Evolutionary conservation across 1,140 invertebrate species (phyloP), one percentile per base, ranked within the genome.

Genomic region (Papilio helenus): DNA sequence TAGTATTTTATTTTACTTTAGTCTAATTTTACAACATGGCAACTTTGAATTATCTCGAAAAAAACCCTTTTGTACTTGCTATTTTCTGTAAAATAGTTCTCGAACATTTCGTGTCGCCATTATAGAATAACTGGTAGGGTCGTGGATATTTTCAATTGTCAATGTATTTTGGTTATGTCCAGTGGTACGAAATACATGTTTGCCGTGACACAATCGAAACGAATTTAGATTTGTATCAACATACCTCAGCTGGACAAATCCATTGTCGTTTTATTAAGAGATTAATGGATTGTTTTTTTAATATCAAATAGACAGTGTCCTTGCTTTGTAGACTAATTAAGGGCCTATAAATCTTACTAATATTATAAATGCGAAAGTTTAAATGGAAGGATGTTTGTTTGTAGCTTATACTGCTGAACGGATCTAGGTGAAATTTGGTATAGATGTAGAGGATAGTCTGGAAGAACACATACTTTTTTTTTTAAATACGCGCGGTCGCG

Each of bases 231-330:
- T 10, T 12, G 9, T 61, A 61, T 61, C 58, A 61, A 55, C 20
- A 61, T 61, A 61, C 58, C 58, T 14, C 20, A 61, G 58, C 9
- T 61, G 23, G 58, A 61, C 3, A 61, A 61, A 23, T 61, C 58
- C 58, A 61, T 61, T 61, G 58, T 61, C 4, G 2, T 61, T 61
- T 61, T 61, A 14, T 61, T 26, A 61, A 61, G 12, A 61, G 58
- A 61, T 26, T 61, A 61, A 61, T 61, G 23, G n/a, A 26, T 61
- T 61, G 20, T 23, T 61, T 61, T 55, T 61, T 61, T 26, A 61
- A 61, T 61, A 23, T 61, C 58, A 61, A 61, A 61, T 26, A 8
- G 58, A 23, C 2, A 23, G 14, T 61, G 58, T 9, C 23, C 23
- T 61, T 61, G 58, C 20, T n/a, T n/a, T n/a, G n/a, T n/a, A n/a